Conservation (phyloP, 2,888 invertebrate genomes). For the Lottia gigantea region DNA sequence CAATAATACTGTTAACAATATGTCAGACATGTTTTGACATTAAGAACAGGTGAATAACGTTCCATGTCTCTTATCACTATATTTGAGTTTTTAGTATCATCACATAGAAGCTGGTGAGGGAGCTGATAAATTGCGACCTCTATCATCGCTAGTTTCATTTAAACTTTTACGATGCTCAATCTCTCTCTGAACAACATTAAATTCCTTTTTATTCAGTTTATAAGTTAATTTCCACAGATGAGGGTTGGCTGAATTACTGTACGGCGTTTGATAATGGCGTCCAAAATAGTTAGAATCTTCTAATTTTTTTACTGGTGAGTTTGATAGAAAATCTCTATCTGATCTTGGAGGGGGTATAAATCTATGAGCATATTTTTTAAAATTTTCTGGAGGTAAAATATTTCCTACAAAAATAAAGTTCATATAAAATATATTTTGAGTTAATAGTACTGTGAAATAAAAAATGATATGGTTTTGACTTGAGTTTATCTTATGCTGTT, state of each 20-base stretch:
- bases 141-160: neutral
- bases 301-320: conserved; percentile 33
- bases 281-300: conserved; percentile 59
- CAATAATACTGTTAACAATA: too few relatives aligned
- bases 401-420: conserved; percentile 48
- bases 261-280: conserved; percentile 32
- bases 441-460: too few relatives aligned
- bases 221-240: conserved; percentile 62
- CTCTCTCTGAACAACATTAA: conserved; percentile 50
- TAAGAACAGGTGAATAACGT: too few relatives aligned
- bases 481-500: too few relatives aligned
- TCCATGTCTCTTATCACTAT: too few relatives aligned
- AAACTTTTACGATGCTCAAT: conserved; percentile 41
- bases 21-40: too few relatives aligned
- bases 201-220: conserved; percentile 61
- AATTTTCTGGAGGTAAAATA: conserved; percentile 64
- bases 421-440: too few relatives aligned
- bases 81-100: neutral
- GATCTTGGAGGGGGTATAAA: conserved; percentile 55
- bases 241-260: conserved; percentile 51
- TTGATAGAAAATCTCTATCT: conserved; percentile 50
- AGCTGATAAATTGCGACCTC: neutral
- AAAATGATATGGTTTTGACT: too few relatives aligned
- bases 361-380: conserved; percentile 59
- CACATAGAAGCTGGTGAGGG: neutral